Evolutionary conservation across 2,888 invertebrate species (phyloP), one percentile per base, ranked within the genome.

Genomic region (Macrostomum cliftonense): DNA sequence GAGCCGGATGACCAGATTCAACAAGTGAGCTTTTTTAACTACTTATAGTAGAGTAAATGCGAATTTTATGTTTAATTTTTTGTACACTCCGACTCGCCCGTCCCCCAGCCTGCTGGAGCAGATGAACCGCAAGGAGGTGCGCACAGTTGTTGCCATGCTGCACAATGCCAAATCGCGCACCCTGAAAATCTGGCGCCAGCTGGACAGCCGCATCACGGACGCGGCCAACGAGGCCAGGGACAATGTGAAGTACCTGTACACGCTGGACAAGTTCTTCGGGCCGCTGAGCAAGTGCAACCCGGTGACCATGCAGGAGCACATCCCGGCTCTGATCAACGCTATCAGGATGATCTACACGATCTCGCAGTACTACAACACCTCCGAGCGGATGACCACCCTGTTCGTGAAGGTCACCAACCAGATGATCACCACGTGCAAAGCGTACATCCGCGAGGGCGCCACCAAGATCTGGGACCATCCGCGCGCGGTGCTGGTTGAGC

Each of bases 351-450:
- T 93, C 63, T 87, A 91, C 67, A 85, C 83, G 63, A 86, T 91
- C 2, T 93, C 91, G 0, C 84, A 85, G 69, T 91, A 87, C 70
- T 93, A 93, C 65, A 93, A 91, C 64, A 89, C 91, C 0, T 87
- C 89, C 0, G 91, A 93, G 71, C 77, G 91, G 58, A 89, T 89
- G 52, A 91, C 91, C 4, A 87, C 91, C 0, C 74, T 93, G 14
- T 87, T 93, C 82, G 88, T 93, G 38, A 93, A 93, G 77, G 88
- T 93, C 57, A 93, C 91, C 4, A 93, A 93, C 71, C 91, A 93
- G 77, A 91, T 93, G 88, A 91, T 93, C 55, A 83, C 85, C 62
- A 86, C 89, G 0, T 91, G 91, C 72, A 86, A 85, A 62, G 82
- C 83, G 53, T 89, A 88, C 70, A 82, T 91, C 45, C 77, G 79